phyloP scores from a whole-genome alignment of 2,113 vertebrate genomes.

The Nibea albiflora region DNA sequence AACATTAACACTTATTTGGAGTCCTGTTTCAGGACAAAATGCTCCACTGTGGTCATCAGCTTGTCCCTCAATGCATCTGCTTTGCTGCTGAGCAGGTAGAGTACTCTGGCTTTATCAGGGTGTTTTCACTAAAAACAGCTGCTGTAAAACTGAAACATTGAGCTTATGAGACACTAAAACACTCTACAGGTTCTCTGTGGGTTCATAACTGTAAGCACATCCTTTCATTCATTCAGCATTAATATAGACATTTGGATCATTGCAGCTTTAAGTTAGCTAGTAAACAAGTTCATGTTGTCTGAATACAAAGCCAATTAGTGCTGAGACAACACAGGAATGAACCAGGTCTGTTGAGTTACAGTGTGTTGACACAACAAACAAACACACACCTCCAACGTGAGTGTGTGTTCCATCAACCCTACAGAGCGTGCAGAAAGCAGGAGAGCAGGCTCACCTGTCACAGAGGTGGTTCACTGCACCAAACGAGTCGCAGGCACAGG shows the following conservation, averaged over 20 bases:
- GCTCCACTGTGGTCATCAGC: neutral
- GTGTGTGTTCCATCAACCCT: neutral
- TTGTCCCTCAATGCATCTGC: neutral
- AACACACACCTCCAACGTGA: neutral
- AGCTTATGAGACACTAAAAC: neutral
- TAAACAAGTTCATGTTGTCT: neutral
- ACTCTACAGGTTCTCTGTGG: neutral
- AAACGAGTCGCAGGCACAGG: conserved; percentile 83
- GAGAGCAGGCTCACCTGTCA: conserved; percentile 79
- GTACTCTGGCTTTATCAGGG: neutral
- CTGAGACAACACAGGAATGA: neutral
- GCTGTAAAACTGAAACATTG: neutral
- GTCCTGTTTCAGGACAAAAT: neutral
- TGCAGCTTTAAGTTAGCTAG: neutral
- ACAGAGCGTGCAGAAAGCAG: neutral
- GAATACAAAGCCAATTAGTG: neutral
- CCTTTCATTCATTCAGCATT: neutral
- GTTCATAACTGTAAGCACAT: neutral
- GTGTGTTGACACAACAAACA: conserved; percentile 18
- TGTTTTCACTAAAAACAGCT: neutral
- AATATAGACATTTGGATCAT: neutral
- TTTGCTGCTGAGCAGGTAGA: neutral
- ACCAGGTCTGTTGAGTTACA: neutral
- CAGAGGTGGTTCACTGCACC: conserved; percentile 79
- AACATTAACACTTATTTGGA: neutral